Conservation (phyloP, 2,113 vertebrate genomes). For the Oryzias woworae region DNA sequence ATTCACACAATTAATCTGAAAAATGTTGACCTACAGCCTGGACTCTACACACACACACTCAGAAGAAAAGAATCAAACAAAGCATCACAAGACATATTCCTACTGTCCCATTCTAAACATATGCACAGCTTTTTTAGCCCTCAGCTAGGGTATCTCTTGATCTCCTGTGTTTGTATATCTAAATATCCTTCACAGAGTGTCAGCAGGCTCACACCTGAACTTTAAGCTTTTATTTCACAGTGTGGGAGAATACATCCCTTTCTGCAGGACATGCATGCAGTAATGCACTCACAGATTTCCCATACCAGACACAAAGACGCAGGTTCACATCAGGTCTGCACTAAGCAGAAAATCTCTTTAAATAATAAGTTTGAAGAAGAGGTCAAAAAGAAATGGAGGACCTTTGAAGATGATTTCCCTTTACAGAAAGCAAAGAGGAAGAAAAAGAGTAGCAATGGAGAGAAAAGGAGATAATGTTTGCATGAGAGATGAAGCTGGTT, state of each 20-base stretch:
- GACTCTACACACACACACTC: not conserved
- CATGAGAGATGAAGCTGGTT: not conserved
- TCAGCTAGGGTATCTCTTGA: constrained; percentile 64
- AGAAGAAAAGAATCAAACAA: constrained; percentile 37
- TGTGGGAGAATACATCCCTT: constrained; percentile 32
- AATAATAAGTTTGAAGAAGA: constrained; percentile 35
- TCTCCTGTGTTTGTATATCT: constrained; percentile 58
- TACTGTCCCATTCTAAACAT: constrained; percentile 50
- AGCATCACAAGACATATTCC: constrained; percentile 27
- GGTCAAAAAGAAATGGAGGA: constrained; percentile 48
- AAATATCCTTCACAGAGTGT: constrained; percentile 60
- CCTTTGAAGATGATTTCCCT: constrained; percentile 45
- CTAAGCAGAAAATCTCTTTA: constrained; percentile 45
- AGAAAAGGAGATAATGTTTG: constrained; percentile 5
- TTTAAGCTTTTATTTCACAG: constrained; percentile 61
- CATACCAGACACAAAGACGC: constrained; percentile 12
- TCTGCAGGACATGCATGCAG: constrained; percentile 19
- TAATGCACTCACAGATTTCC: constrained; percentile 24
- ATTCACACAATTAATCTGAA: no score
- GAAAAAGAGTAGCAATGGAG: constrained; percentile 3
- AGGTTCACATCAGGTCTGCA: constrained; percentile 14
- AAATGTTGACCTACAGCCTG: no score
- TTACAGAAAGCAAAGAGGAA: constrained; percentile 25
- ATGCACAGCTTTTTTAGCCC: constrained; percentile 62
- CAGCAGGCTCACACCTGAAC: constrained; percentile 52